Evolutionary conservation across 2,113 vertebrate species (phyloP).

Genomic region (Silurus meridionalis): DNA sequence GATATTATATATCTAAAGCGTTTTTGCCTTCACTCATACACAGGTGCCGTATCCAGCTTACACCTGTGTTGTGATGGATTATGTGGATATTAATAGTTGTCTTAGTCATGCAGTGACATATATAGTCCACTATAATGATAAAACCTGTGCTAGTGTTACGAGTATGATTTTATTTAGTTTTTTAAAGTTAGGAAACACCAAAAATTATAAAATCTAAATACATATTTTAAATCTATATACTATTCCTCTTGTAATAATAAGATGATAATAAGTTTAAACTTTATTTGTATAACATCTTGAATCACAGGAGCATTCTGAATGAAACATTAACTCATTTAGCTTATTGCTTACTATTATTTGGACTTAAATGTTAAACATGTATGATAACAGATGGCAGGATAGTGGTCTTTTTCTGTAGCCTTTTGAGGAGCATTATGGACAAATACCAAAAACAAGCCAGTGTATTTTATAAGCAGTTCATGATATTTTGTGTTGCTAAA

Average conservation of each 20-base stretch:
- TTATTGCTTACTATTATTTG: background rate
- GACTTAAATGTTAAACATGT: background rate
- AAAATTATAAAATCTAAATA: too few relatives aligned
- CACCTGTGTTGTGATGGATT: slow-evolving; percentile 1
- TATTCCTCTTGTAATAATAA: too few relatives aligned
- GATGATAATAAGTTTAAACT: background rate
- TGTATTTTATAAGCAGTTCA: background rate
- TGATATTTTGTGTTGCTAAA: background rate
- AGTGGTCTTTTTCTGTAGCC: background rate
- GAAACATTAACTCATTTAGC: background rate
- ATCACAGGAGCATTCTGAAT: background rate
- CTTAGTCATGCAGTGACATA: slow-evolving; percentile 1
- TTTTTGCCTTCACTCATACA: slow-evolving; percentile 7
- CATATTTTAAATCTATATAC: background rate
- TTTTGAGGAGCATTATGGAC: background rate
- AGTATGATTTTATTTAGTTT: slow-evolving; percentile 6
- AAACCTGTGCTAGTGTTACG: background rate
- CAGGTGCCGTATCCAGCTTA: slow-evolving; percentile 8
- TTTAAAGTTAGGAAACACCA: background rate
- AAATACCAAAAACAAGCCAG: background rate
- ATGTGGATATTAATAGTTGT: background rate
- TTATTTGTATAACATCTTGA: background rate
- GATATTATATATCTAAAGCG: background rate
- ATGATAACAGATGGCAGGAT: background rate
- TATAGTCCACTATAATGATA: background rate